Percentiles rank a stretch among this genome's conserved stretches.
Conservation (phyloP, 1,140 invertebrate species). For the Drosophila biarmipes region DNA sequence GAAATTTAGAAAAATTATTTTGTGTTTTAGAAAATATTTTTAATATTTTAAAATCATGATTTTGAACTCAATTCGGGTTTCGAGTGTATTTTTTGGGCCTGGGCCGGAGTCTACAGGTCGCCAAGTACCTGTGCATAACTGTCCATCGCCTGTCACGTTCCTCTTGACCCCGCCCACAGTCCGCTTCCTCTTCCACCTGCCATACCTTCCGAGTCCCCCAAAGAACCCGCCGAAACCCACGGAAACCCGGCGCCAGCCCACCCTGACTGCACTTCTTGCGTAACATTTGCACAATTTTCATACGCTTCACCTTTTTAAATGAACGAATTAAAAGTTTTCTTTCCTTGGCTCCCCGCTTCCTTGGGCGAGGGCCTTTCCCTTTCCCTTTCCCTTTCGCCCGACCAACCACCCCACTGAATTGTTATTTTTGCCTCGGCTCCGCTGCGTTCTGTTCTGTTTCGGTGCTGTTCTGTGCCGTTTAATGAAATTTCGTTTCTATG, state of each 20-base stretch:
- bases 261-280: slow-evolving; percentile 44
- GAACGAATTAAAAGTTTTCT: slow-evolving; percentile 80
- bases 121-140: slow-evolving; percentile 46
- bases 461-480: slow-evolving; percentile 48
- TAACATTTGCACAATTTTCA: slow-evolving; percentile 77
- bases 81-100: not conserved
- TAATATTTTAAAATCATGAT: too few relatives aligned
- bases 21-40: too few relatives aligned
- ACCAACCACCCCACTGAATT: not conserved
- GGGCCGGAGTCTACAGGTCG: not conserved
- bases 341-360: slow-evolving; percentile 43
- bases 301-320: slow-evolving; percentile 80
- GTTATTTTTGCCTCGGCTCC: slow-evolving; percentile 45
- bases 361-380: not conserved
- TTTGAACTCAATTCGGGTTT: not conserved
- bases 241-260: too few relatives aligned
- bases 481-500: slow-evolving; percentile 68
- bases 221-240: too few relatives aligned
- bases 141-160: slow-evolving; percentile 60
- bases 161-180: slow-evolving; percentile 34
- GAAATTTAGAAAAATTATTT: too few relatives aligned
- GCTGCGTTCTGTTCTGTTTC: slow-evolving; percentile 52
- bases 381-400: not conserved
- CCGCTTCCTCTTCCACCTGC: not conserved
- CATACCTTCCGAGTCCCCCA: not conserved